These are phyloP conservation scores for Drosophila dives DNA, from an alignment of 2,888 invertebrate genomes.

Conservation along the genomic window DNA sequence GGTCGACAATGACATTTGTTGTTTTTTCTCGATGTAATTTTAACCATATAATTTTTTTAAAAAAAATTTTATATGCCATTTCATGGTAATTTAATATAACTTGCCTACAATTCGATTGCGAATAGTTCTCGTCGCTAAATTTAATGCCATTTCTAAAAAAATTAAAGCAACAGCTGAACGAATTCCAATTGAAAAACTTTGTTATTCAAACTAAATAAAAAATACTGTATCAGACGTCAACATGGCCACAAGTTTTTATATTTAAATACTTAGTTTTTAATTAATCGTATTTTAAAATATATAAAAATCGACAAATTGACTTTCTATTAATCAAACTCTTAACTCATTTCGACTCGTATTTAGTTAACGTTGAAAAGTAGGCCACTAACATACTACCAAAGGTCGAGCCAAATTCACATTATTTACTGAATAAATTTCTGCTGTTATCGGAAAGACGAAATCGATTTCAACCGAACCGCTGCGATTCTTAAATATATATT, in stretches of 20 bases:
- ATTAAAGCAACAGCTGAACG: not conserved
- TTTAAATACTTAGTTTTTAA: not conserved
- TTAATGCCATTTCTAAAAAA: slow-evolving; percentile 19
- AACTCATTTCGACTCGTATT: not conserved
- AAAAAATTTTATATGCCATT: too few relatives aligned
- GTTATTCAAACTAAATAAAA: not conserved
- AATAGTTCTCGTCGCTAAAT: slow-evolving; percentile 17
- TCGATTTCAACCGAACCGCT: not conserved
- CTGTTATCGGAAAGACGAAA: not conserved
- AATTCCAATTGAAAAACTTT: not conserved
- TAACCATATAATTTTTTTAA: too few relatives aligned
- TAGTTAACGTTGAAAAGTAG: not conserved
- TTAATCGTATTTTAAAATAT: not conserved
- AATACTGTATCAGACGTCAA: not conserved
- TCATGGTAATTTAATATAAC: slow-evolving; percentile 52
- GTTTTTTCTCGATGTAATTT: not conserved
- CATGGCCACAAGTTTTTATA: not conserved
- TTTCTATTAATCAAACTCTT: not conserved
- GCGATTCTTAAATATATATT: not conserved
- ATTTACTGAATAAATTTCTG: not conserved
- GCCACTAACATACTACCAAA: not conserved
- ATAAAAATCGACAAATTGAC: not conserved
- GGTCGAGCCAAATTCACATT: not conserved
- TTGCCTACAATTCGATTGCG: slow-evolving; percentile 32
- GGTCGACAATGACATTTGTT: not conserved